phyloP scores from a whole-genome alignment of 2,113 vertebrate species.

The Perccottus glenii region DNA sequence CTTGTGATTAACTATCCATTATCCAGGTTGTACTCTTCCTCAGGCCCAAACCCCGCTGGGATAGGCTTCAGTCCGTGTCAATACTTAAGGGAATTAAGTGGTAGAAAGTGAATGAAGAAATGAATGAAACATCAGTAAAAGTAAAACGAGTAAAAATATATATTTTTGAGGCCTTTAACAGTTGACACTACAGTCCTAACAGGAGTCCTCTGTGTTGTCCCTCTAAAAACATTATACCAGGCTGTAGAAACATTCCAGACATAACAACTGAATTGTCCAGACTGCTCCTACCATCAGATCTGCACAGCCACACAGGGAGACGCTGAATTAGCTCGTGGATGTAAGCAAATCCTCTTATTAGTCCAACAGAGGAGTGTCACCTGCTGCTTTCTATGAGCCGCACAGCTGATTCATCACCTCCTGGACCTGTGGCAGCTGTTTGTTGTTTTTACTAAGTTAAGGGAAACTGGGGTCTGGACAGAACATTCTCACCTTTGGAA shows the following conservation, averaged over 20 bases:
- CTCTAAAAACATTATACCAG: not conserved
- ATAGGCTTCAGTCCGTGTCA: too few relatives aligned
- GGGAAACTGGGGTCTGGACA: constrained; percentile 2
- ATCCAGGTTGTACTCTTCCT: too few relatives aligned
- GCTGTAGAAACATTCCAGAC: not conserved
- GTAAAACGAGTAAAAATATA: too few relatives aligned
- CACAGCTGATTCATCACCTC: constrained; percentile 7
- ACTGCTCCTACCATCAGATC: constrained; percentile 16
- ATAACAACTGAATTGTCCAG: constrained; percentile 1
- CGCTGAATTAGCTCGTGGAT: constrained; percentile 33
- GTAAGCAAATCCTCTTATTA: constrained; percentile 27
- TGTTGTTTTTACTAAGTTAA: constrained; percentile 18
- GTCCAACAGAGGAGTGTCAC: not conserved
- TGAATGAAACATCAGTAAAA: too few relatives aligned
- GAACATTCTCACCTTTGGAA: not conserved
- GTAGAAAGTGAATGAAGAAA: too few relatives aligned
- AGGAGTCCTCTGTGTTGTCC: not conserved
- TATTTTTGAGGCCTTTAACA: too few relatives aligned
- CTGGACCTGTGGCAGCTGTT: not conserved
- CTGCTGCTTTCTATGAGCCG: constrained; percentile 25
- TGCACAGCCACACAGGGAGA: constrained; percentile 6
- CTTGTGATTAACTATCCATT: too few relatives aligned
- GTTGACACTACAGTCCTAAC: too few relatives aligned
- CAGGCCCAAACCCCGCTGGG: too few relatives aligned
- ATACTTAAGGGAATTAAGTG: too few relatives aligned